These are phyloP conservation scores for Rhabdomys dilectus DNA, from an alignment of 2,113 vertebrate species.

Conservation along the genomic window DNA sequence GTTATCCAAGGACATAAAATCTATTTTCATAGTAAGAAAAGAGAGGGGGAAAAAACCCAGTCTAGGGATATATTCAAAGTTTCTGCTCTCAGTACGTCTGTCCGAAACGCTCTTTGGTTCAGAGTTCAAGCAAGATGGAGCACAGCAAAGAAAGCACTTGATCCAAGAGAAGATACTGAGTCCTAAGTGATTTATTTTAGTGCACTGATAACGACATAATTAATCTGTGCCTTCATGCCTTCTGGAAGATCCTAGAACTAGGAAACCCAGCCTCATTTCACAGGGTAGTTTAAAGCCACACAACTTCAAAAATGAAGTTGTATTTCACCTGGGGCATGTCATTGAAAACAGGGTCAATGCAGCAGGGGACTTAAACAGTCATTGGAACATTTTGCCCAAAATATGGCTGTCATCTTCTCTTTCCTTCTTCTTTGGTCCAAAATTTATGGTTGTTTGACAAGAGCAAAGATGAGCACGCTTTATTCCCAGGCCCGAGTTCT, in stretches of 20 bases:
- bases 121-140: background rate
- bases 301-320: slow-evolving; percentile 34
- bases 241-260: background rate
- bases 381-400: slow-evolving; percentile 36
- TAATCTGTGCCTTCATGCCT: background rate
- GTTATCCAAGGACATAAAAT: background rate
- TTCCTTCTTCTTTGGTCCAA: background rate
- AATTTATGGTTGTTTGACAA: slow-evolving; percentile 33
- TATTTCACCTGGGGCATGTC: background rate
- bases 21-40: background rate
- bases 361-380: background rate
- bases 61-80: background rate
- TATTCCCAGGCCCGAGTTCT: background rate
- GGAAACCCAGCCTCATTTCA: background rate
- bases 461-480: background rate
- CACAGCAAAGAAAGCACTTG: background rate
- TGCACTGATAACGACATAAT: background rate
- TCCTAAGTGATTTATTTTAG: background rate
- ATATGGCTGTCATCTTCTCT: background rate
- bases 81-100: background rate
- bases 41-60: background rate
- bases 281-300: slow-evolving; percentile 26
- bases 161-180: background rate
- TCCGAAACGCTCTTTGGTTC: background rate
- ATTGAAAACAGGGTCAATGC: background rate